Evolutionary conservation across 2,797 vertebrate genomes (phyloP).

Genomic region (Tragopan temminckii): DNA sequence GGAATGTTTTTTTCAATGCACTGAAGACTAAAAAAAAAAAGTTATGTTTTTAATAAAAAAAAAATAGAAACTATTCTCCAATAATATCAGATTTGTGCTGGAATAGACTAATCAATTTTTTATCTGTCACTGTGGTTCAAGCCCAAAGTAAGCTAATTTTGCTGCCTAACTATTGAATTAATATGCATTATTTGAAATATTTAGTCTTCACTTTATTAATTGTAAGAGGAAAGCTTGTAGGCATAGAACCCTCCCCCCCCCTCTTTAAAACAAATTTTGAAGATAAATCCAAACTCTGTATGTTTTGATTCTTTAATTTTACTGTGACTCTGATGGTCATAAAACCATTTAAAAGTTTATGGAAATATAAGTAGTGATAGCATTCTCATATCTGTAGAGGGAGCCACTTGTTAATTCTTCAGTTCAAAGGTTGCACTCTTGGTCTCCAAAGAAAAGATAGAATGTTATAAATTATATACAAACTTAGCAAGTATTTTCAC

Average conservation of each 20-base stretch:
- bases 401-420: background rate
- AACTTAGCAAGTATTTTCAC: background rate
- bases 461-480: background rate
- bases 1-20: background rate
- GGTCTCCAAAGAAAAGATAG: background rate
- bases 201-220: background rate
- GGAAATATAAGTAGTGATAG: background rate
- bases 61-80: background rate
- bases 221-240: background rate
- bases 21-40: background rate
- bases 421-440: background rate
- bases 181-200: background rate
- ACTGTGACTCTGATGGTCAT: background rate
- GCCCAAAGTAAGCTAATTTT: background rate
- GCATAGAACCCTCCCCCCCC: background rate
- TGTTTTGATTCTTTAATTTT: background rate
- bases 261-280: background rate
- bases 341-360: background rate
- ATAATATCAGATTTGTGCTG: background rate
- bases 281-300: background rate
- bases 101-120: background rate
- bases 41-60: background rate
- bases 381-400: background rate
- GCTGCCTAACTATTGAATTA: background rate
- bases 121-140: background rate